Conservation (phyloP, 2,888 invertebrate species). For the Limnephilus lunatus region DNA sequence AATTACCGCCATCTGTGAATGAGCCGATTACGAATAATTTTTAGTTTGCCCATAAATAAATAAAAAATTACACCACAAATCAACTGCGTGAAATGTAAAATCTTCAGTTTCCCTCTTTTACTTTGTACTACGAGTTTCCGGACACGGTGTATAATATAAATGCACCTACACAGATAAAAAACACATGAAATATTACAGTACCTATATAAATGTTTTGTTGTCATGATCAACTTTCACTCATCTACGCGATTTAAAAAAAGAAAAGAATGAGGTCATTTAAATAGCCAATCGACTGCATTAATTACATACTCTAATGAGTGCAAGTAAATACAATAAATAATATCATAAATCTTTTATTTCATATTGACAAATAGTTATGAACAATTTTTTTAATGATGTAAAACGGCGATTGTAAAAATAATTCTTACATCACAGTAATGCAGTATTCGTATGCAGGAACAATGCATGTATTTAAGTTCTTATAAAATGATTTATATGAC, state of each 20-base stretch:
- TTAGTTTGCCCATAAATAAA: too few species aligned
- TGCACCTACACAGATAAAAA: neutral
- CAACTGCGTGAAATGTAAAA: too few species aligned
- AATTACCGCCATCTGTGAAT: too few species aligned
- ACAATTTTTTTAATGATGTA: neutral
- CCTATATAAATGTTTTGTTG: neutral
- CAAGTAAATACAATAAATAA: neutral
- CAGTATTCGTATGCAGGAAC: neutral
- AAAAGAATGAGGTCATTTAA: neutral
- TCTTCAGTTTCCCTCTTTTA: too few species aligned
- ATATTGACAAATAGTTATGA: neutral
- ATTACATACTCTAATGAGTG: neutral
- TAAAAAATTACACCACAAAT: too few species aligned
- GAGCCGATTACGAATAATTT: too few species aligned
- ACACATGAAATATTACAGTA: neutral
- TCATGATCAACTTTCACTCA: neutral
- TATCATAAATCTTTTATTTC: neutral
- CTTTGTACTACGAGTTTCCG: too few species aligned
- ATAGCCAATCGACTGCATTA: neutral
- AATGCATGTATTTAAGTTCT: too few species aligned
- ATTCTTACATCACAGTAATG: neutral
- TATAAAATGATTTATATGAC: neutral
- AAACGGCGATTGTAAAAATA: neutral
- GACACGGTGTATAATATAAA: neutral
- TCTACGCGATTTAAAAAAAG: neutral